Evolutionary conservation across 2,888 invertebrate species (phyloP), one percentile per base, ranked within the genome.

Genomic region (Sympetrum striolatum): DNA sequence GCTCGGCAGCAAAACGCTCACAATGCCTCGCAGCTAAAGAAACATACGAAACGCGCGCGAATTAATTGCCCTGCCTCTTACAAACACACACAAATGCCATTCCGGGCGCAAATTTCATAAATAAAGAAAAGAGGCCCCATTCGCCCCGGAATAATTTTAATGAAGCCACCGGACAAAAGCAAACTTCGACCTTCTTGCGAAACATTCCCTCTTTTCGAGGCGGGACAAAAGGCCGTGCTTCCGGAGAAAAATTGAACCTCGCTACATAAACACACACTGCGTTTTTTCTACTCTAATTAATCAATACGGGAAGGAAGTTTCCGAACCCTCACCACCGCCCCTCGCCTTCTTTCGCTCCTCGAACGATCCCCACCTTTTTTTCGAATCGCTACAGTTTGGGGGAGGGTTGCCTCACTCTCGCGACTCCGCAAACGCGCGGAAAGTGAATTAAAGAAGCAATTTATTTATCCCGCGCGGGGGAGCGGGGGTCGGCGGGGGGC

Each of bases 361-460:
- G 64, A 64, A 64, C n/a, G 25, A 64, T 64, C n/a, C 73, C 73
- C 1, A 12, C 25, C 31, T 53, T 73, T 73, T 31, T 73, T 31
- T 14, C n/a, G 64, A 44, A 64, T 64, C 31, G 73, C 73, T 73
- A 73, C 73, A 73, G 31, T 31, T 53, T 25, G 73, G 25, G 31
- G 73, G 12, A 14, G 73, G 14, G 12, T 44, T 44, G 18, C 15
- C 3, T 22, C 73, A 12, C 25, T 73, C 73, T 64, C 64, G 25
- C 22, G 64, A 64, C 64, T 73, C 73, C 25, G 25, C 73, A 73
- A 73, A 73, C 73, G 31, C n/a, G 86, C 10, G 60, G 86, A 64
- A 86, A 86, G 25, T 37, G 39, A 86, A 86, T 60, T 86, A 86
- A 86, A 86, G 86, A 82, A 82, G 82, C 58, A 82, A 53, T 82